These are phyloP conservation scores for Gnatocerus cornutus DNA, from an alignment of 2,888 invertebrate genomes.

Conservation along the genomic window DNA sequence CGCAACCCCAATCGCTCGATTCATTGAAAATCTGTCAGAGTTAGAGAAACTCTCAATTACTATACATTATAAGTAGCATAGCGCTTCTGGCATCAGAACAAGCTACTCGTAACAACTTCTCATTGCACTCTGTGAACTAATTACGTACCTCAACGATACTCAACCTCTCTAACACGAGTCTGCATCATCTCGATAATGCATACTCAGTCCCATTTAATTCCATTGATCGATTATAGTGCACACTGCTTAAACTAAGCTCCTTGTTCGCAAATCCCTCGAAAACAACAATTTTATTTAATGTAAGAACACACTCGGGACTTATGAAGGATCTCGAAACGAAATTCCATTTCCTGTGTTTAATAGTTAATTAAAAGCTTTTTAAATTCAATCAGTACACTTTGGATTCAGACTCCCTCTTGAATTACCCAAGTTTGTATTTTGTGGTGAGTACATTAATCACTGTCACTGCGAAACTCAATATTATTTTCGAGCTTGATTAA, in stretches of 20 bases:
- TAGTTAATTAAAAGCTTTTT: constrained; percentile 24
- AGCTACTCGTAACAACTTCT: not conserved
- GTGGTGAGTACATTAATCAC: constrained; percentile 27
- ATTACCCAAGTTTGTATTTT: constrained; percentile 15
- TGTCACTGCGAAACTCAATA: constrained; percentile 25
- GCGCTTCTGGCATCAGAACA: not conserved
- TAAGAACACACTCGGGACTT: too few species aligned
- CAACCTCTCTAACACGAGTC: not conserved
- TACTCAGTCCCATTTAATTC: not conserved
- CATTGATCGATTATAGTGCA: too few species aligned
- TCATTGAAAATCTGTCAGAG: not conserved
- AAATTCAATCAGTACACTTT: constrained; percentile 16
- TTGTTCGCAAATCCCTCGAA: too few species aligned
- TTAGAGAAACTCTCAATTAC: not conserved
- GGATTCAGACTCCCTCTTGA: constrained; percentile 12
- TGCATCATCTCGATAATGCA: not conserved
- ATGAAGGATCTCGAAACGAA: too few species aligned
- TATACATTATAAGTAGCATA: not conserved
- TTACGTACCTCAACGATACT: not conserved
- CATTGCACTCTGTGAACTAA: not conserved
- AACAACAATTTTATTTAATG: too few species aligned
- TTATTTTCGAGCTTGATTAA: constrained; percentile 28
- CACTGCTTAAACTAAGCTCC: too few species aligned
- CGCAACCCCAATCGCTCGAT: not conserved
- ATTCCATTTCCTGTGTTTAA: constrained; percentile 5